Evolutionary conservation across 2,888 invertebrate genomes (phyloP), one percentile per base, ranked within the genome.

Genomic region (Pogonocherus hispidulus): DNA sequence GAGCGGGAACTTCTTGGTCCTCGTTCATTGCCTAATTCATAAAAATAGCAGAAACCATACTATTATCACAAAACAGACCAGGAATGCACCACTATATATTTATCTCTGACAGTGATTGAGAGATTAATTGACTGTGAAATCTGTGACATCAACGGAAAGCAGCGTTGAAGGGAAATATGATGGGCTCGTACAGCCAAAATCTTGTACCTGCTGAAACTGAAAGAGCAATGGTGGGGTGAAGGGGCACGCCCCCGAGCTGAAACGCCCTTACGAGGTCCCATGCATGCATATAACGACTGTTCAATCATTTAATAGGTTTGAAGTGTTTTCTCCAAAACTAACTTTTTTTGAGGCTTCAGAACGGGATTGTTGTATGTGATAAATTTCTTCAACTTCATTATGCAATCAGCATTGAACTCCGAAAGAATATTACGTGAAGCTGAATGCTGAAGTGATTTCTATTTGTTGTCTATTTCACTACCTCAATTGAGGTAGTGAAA

Each of bases 1-100:
- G 78, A 55, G 82, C 81, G 56, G 85, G 83, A 69, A 84, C 85
- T 80, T 86, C 84, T 78, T 85, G 86, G 73, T 85, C 85, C 74
- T 84, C 82, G 80, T 83, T 84, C 85, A 85, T 85, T 5, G 69
- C 78, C 80, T 67, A 27, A 23, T 44, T 27, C 44, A 20, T 18
- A 37, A 55, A 59, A 51, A 20, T 19, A 63, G 37, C 44, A 49
- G 18, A 78, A 67, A 67, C 66, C 62, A 68, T 66, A 72, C 47
- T 55, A 59, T 59, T 67, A 27, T 70, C 70, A 70, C 70, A 71
- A 68, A 69, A 67, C 64, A 62, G 59, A 35, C 49, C 49, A 20
- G 47, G n/a, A 46, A 64, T 23, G 14, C n/a, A 18, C 47, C 23
- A 59, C 55, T 52, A n/a, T 16, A 19, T 20, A 20, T 55, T 51